Evolutionary conservation across 2,113 vertebrate species (phyloP), one percentile per base, ranked within the genome.

Genomic region (Sclerurus mexicanus): DNA sequence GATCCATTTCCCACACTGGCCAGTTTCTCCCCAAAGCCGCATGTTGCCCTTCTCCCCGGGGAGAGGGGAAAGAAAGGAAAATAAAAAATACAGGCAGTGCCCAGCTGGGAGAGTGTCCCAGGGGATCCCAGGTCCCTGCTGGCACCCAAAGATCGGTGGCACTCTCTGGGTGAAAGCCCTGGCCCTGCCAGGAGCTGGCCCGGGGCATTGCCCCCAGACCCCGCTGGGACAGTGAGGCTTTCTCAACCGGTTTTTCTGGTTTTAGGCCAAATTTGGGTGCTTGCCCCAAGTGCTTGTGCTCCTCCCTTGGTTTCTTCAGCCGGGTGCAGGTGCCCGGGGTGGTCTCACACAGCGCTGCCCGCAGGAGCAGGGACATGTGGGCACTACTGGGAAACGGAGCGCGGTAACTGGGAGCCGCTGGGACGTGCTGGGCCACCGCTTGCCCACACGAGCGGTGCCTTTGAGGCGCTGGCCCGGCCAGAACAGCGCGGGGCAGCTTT

Each of bases 301-400:
- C 35, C 58, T 33, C 3, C 15, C 42, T 25, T 4, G 42, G 44
- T 21, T 40, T 9, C 50, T 16, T 46, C n/a, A 24, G n/a, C 56
- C 1, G 6, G 18, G 14, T 5, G 6, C 0, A 2, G 37, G 39
- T 4, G 20, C 17, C 27, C 10, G 4, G 17, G 4, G 7, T 1
- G 3, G 35, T 10, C 27, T n/a, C n/a, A 1, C 28, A 12, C 21
- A 12, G 78, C 79, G 16, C 24, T 1, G 5, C 21, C 68, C 1
- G 3, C 5, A 2, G 42, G 49, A 28, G 11, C 1, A 2, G 30
- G 30, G 59, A 21, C 2, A 2, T 5, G 4, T 4, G 81, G 55
- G 4, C 25, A 7, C 19, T 1, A 14, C 59, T 25, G 83, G 84
- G 3, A 53, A 30, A 64, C 71, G 0, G 31, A 59, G 49, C 30